A percentile compares a stretch with the other conserved stretches of the same genome.
Evolutionary conservation across 2,888 invertebrate species (phyloP).

Genomic region (Pristionchus fissidentatus): DNA sequence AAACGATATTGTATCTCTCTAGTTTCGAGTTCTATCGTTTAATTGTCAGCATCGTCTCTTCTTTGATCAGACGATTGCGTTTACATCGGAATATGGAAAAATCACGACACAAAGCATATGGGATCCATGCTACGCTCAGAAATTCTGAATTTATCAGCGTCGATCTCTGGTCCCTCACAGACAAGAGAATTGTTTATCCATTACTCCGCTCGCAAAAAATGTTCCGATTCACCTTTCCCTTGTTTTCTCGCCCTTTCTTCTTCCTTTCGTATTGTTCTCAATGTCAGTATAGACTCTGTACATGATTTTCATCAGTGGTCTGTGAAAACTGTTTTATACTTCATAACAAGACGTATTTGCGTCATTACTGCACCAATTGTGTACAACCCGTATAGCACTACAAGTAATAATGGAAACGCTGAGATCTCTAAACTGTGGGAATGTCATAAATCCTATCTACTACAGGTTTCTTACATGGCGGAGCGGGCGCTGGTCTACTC

Average conservation of each 20-base stretch:
- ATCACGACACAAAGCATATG: background rate
- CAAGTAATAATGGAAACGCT: background rate
- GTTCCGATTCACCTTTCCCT: no score
- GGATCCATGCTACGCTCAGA: no score
- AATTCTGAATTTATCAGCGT: no score
- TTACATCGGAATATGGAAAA: no score
- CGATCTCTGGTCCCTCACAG: background rate
- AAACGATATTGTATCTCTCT: background rate
- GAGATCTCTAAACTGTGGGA: conserved; percentile 24
- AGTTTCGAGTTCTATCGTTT: background rate
- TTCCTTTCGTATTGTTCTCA: no score
- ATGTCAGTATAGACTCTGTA: background rate
- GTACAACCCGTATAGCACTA: background rate
- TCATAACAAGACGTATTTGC: background rate
- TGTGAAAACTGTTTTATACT: background rate
- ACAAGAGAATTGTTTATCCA: no score
- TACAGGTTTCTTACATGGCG: background rate
- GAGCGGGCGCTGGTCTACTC: background rate
- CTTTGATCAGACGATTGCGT: background rate
- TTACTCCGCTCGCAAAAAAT: no score
- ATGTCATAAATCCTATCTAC: conserved; percentile 28
- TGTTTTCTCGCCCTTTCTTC: no score
- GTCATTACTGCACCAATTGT: background rate
- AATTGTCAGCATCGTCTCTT: conserved; percentile 31
- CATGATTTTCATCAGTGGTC: background rate